Percentiles rank a stretch among this genome's conserved stretches.
phyloP scores from a whole-genome alignment of 2,888 invertebrate species.

The Heteromyza rotundicornis region DNA sequence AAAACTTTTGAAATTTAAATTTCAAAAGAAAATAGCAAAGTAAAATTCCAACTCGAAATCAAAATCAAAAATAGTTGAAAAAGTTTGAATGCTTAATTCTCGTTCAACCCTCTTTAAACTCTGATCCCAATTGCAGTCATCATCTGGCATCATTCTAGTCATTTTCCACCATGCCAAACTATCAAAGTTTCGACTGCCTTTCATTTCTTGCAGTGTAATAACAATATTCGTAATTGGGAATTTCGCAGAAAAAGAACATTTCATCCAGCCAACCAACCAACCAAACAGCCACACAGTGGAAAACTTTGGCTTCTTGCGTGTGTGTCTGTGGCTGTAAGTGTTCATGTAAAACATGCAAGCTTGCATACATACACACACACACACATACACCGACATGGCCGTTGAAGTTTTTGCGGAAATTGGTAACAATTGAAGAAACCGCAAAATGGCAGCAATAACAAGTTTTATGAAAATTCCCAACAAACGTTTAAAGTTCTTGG shows the following conservation, averaged over 20 bases:
- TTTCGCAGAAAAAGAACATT: conserved; percentile 22
- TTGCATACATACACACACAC: background rate
- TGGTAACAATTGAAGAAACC: conserved; percentile 53
- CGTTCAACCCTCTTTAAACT: background rate
- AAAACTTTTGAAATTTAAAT: background rate
- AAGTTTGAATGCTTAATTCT: too few relatives aligned
- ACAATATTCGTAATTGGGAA: conserved; percentile 31
- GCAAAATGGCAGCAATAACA: conserved; percentile 53
- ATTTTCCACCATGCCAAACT: background rate
- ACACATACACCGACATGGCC: background rate
- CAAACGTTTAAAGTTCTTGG: conserved; percentile 16
- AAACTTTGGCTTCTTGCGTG: background rate
- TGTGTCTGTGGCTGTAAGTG: background rate
- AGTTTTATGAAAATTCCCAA: conserved; percentile 37
- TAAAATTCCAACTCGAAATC: background rate
- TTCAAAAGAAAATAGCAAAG: background rate
- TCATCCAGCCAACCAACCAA: conserved; percentile 2
- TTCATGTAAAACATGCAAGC: too few relatives aligned
- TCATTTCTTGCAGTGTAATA: conserved; percentile 25
- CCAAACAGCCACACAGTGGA: too few relatives aligned
- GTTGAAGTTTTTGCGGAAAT: conserved; percentile 37
- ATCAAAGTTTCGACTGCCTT: background rate
- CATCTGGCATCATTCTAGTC: background rate
- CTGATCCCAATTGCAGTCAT: background rate
- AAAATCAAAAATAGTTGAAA: too few relatives aligned